Evolutionary conservation across 1,140 invertebrate genomes (phyloP), one percentile per base, ranked within the genome.

Genomic region (Pogonognathellus flavescens): DNA sequence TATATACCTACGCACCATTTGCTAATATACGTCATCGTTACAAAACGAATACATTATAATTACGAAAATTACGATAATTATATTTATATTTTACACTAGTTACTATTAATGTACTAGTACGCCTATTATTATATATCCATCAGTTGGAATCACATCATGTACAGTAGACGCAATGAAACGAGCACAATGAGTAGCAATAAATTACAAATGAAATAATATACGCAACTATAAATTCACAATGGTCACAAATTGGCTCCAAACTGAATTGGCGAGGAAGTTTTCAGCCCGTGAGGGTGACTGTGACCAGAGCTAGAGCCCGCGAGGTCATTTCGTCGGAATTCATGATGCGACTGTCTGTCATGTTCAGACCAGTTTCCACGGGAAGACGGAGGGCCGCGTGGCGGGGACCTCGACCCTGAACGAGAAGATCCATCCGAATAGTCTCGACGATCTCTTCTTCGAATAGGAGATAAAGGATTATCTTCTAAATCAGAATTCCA

Each of bases 391-490:
- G 31, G 57, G n/a, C 84, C 20, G 0, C 50, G 80, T 16, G 57
- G 62, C 18, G 55, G 60, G 50, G 52, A 59, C 31, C 76, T n/a
- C 66, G 86, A 53, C 25, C 82, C 72, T 13, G 84, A 84, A 31
- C 86, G 59, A 11, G 84, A 84, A 11, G 86, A 88, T 8, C 83
- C 85, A 41, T 87, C 84, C 0, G 87, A 87, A 84, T 72, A 87
- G 14, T 87, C 85, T 10, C 76, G 76, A 57, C 84, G 80, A 18
- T 62, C 62, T 66, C 80, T 16, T 18, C 72, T 10, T 59, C 84
- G 25, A 53, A 31, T 20, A 20, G 53, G 53, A 49, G 85, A 83
- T 14, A 85, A 85, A 18, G 86, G 84, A 25, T 82, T 80, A 53
- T 70, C 76, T 50, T 60, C 84, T 22, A 52, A 25, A 52, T 84